Evolutionary conservation across 1,140 invertebrate genomes (phyloP).

Genomic region (Palaemon carinicauda): DNA sequence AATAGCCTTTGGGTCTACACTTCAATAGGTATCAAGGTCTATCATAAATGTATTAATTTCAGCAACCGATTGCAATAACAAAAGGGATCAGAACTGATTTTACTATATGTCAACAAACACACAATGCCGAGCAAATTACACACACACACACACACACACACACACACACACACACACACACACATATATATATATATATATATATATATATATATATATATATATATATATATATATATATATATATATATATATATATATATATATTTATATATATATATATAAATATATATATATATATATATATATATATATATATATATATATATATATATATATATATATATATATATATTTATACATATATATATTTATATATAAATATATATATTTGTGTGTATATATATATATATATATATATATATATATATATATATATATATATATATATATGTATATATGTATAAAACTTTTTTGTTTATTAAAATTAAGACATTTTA

Average conservation of each 20-base stretch:
- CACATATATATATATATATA: background rate
- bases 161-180: background rate
- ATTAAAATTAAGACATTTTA: too few species aligned
- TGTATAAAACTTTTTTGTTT: too few species aligned
- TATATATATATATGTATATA: too few species aligned
- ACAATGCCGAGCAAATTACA: too few species aligned
- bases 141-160: too few species aligned
- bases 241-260: background rate
- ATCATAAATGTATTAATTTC: too few species aligned
- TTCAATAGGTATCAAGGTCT: too few species aligned
- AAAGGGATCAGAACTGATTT: too few species aligned
- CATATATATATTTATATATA: background rate
- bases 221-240: background rate
- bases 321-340: background rate
- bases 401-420: background rate
- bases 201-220: background rate
- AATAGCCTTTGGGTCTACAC: too few species aligned
- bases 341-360: background rate
- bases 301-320: background rate
- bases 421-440: too few species aligned
- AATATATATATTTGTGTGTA: background rate
- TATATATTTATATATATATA: background rate
- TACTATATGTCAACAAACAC: too few species aligned
- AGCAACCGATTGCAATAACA: too few species aligned
- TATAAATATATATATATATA: slow-evolving; percentile 4